Percentiles rank a stretch among this genome's conserved stretches.
Evolutionary conservation across 2,888 invertebrate genomes (phyloP).

Genomic region (Callimorpha dominula): DNA sequence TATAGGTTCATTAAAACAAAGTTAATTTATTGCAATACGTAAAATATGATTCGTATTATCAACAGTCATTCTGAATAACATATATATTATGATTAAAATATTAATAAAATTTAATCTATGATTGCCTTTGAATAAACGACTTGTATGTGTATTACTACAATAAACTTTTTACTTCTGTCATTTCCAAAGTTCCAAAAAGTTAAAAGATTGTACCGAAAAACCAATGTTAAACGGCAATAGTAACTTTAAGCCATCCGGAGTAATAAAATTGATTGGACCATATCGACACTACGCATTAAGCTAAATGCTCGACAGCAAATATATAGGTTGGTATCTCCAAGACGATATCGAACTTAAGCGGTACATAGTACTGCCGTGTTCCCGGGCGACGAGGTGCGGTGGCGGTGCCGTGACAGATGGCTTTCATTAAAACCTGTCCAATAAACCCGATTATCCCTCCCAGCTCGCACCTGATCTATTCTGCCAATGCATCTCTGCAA

Average conservation of each 20-base stretch:
- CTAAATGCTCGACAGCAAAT: constrained; percentile 35
- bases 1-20: too few relatives aligned
- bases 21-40: too few relatives aligned
- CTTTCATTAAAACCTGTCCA: constrained; percentile 64
- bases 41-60: too few relatives aligned
- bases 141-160: neutral
- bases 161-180: neutral
- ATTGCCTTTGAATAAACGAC: neutral
- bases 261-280: constrained; percentile 39
- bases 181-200: neutral
- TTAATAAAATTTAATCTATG: neutral
- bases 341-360: constrained; percentile 34
- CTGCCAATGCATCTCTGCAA: constrained; percentile 37
- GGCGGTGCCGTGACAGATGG: constrained; percentile 59
- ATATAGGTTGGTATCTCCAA: constrained; percentile 40
- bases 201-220: neutral
- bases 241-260: constrained; percentile 29
- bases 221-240: constrained; percentile 24
- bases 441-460: constrained; percentile 60
- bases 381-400: constrained; percentile 23
- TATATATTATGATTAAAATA: neutral
- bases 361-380: constrained; percentile 33
- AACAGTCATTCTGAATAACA: too few relatives aligned
- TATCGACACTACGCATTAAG: constrained; percentile 45
- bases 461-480: constrained; percentile 59